These are phyloP conservation scores for Drosophila incognita DNA, from an alignment of 2,888 invertebrate species.

Conservation along the genomic window DNA sequence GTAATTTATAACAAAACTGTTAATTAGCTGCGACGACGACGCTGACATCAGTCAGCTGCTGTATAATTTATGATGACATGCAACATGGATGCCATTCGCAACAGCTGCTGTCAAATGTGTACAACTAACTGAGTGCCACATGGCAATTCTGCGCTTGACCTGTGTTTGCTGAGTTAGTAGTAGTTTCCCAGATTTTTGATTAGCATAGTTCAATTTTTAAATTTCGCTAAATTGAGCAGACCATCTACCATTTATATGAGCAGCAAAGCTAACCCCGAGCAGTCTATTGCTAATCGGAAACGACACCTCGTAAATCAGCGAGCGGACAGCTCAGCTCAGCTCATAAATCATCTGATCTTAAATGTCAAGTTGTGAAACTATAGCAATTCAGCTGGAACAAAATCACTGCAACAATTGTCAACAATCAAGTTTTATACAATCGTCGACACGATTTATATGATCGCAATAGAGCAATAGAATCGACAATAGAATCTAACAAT, in stretches of 20 bases:
- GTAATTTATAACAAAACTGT: constrained; percentile 84
- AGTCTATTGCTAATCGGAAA: constrained; percentile 65
- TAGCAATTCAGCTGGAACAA: constrained; percentile 52
- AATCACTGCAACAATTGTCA: constrained; percentile 71
- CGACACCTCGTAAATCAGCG: constrained; percentile 74
- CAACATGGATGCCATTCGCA: constrained; percentile 1
- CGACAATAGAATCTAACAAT: constrained; percentile 6
- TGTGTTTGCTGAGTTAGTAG: not conserved
- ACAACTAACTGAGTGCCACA: not conserved
- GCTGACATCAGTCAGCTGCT: constrained; percentile 82
- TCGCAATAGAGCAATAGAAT: constrained; percentile 34
- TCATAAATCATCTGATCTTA: constrained; percentile 72
- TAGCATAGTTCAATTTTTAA: not conserved
- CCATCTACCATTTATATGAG: constrained; percentile 50
- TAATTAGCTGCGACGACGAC: constrained; percentile 84
- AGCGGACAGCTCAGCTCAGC: constrained; percentile 29
- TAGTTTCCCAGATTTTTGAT: not conserved
- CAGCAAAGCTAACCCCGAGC: constrained; percentile 45
- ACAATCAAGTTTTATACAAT: constrained; percentile 58
- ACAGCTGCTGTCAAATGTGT: constrained; percentile 36
- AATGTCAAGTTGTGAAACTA: constrained; percentile 66
- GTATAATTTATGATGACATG: constrained; percentile 70
- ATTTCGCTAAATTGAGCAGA: not conserved
- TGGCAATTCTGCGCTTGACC: not conserved
- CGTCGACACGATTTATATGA: constrained; percentile 59